These are phyloP conservation scores for Drosophila neonasuta DNA, from an alignment of 2,888 invertebrate species.

Conservation along the genomic window DNA sequence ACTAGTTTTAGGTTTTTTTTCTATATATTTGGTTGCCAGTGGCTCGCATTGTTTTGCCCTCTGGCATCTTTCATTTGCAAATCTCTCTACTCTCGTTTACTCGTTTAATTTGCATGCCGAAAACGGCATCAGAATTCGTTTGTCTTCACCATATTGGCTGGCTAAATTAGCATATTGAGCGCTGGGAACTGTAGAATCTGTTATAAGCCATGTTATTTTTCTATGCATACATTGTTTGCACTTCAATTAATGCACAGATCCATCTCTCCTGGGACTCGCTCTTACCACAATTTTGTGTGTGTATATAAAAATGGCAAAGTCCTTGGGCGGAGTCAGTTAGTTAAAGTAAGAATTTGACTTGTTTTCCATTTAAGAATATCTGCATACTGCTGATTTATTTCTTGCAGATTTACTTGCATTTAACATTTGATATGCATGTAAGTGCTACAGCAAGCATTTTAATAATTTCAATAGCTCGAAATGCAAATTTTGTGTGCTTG, in stretches of 20 bases:
- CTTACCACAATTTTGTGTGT: background rate
- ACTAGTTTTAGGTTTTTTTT: background rate
- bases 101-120: conserved; percentile 62
- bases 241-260: conserved; percentile 56
- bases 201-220: conserved; percentile 49
- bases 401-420: background rate
- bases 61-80: conserved; percentile 46
- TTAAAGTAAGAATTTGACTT: background rate
- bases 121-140: conserved; percentile 48
- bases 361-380: background rate
- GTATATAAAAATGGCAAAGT: background rate
- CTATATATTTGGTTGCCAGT: background rate
- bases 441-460: background rate
- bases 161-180: conserved; percentile 48
- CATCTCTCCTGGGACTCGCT: background rate
- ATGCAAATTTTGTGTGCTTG: background rate
- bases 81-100: conserved; percentile 12
- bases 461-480: background rate
- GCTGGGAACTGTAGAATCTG: conserved; percentile 45
- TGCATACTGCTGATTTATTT: background rate
- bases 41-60: conserved; percentile 22
- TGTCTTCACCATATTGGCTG: conserved; percentile 35
- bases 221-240: conserved; percentile 62
- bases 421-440: background rate
- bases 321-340: background rate